Evolutionary conservation across 1,140 invertebrate genomes (phyloP).

Genomic region (Bombus difficillimus): DNA sequence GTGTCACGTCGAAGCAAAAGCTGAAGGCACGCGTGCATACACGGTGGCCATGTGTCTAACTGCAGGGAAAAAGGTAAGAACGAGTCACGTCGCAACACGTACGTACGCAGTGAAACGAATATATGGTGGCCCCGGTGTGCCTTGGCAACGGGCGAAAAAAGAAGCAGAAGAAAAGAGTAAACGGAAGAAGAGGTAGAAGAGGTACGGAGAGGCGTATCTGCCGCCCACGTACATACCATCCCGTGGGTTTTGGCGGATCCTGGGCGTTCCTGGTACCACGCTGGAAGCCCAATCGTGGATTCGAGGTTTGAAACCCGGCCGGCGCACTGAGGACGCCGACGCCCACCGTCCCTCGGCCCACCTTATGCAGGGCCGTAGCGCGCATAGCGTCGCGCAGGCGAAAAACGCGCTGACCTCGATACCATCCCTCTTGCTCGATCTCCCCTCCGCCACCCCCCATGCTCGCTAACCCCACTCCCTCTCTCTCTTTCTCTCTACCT

Average conservation of each 20-base stretch:
- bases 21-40: neutral
- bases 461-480: constrained; percentile 14
- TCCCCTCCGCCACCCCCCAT: constrained; percentile 5
- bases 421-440: constrained; percentile 62
- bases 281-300: constrained; percentile 79
- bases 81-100: constrained; percentile 46
- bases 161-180: constrained; percentile 59
- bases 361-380: constrained; percentile 74
- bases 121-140: constrained; percentile 31
- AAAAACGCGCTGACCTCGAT: constrained; percentile 82
- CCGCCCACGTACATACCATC: constrained; percentile 77
- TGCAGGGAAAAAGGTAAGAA: constrained; percentile 44
- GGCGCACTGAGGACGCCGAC: constrained; percentile 80
- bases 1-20: neutral
- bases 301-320: constrained; percentile 78
- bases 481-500: neutral
- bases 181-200: constrained; percentile 67
- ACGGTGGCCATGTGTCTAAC: neutral
- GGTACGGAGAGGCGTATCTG: constrained; percentile 78
- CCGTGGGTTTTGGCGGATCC: constrained; percentile 77
- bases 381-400: constrained; percentile 79
- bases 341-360: constrained; percentile 76
- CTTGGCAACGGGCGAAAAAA: constrained; percentile 60
- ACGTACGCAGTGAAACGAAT: constrained; percentile 41
- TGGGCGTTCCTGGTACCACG: constrained; percentile 80